Percentiles rank a stretch among this genome's conserved stretches.
Conservation (phyloP, 2,888 invertebrate genomes). For the Pherbina coryleti region DNA sequence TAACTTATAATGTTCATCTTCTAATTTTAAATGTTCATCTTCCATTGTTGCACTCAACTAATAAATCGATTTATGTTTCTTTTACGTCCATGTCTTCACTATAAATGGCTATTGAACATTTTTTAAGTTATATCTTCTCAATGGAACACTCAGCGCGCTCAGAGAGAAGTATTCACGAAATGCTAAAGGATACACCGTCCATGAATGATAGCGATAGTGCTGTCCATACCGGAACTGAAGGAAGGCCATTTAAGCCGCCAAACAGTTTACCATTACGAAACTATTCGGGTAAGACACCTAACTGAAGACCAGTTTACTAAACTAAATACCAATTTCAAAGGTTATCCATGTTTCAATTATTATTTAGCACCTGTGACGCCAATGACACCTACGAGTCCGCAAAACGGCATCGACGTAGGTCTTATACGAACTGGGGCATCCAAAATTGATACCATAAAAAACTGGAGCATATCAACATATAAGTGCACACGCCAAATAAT, state of each 20-base stretch:
- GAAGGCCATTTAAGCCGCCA: slow-evolving; percentile 75
- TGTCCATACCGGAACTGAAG: slow-evolving; percentile 81
- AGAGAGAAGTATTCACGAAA: slow-evolving; percentile 79
- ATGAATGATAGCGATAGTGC: slow-evolving; percentile 82
- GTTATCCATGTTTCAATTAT: not conserved
- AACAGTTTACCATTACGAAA: slow-evolving; percentile 80
- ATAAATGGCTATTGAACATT: not conserved
- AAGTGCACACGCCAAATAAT: slow-evolving; percentile 98
- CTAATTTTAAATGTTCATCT: too few relatives aligned
- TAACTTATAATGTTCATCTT: too few relatives aligned
- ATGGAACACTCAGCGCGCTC: slow-evolving; percentile 62
- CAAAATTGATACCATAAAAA: slow-evolving; percentile 91
- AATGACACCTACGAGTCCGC: slow-evolving; percentile 69
- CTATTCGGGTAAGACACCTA: slow-evolving; percentile 72
- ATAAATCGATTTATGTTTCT: slow-evolving; percentile 43
- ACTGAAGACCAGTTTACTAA: not conserved
- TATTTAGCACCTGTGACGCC: slow-evolving; percentile 70
- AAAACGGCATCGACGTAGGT: slow-evolving; percentile 58
- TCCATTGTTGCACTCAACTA: not conserved
- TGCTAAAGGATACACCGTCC: slow-evolving; percentile 86
- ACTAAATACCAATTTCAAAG: not conserved
- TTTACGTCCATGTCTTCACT: slow-evolving; percentile 3
- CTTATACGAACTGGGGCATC: slow-evolving; percentile 72
- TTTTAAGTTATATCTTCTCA: slow-evolving; percentile 13
- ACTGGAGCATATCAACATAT: slow-evolving; percentile 98